Evolutionary conservation across 2,888 invertebrate species (phyloP).

Genomic region (Electrophaes corylata): DNA sequence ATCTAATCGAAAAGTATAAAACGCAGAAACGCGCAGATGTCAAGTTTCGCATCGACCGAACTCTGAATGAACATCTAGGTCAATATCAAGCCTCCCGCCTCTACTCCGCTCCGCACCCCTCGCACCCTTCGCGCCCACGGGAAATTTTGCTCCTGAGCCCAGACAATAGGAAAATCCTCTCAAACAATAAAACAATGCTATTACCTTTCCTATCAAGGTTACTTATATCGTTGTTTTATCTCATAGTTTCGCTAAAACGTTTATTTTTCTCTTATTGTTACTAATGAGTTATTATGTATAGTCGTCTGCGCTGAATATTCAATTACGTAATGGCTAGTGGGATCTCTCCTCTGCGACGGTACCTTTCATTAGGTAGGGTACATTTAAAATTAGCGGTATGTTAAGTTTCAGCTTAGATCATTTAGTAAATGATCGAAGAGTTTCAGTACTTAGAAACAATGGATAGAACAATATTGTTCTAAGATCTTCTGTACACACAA

Average conservation of each 20-base stretch:
- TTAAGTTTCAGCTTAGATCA: no score
- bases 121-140: slow-evolving; percentile 58
- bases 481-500: no score
- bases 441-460: no score
- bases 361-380: no score
- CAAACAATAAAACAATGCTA: slow-evolving; percentile 43
- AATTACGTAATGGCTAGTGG: slow-evolving; percentile 33
- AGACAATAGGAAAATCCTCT: slow-evolving; percentile 63
- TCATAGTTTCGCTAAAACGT: slow-evolving; percentile 21
- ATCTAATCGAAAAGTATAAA: slow-evolving; percentile 74
- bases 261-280: slow-evolving; percentile 24
- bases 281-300: slow-evolving; percentile 15
- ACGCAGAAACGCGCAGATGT: slow-evolving; percentile 83
- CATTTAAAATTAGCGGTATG: no score
- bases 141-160: slow-evolving; percentile 66
- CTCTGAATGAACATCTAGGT: slow-evolving; percentile 84
- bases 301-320: slow-evolving; percentile 21
- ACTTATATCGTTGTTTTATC: slow-evolving; percentile 23
- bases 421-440: no score
- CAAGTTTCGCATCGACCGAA: slow-evolving; percentile 84
- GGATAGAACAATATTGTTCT: no score
- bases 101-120: slow-evolving; percentile 54
- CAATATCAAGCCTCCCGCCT: slow-evolving; percentile 79
- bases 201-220: slow-evolving; percentile 22
- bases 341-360: slow-evolving; percentile 9